These are phyloP conservation scores for Ochropacha duplaris DNA, from an alignment of 2,888 invertebrate genomes.

Conservation along the genomic window DNA sequence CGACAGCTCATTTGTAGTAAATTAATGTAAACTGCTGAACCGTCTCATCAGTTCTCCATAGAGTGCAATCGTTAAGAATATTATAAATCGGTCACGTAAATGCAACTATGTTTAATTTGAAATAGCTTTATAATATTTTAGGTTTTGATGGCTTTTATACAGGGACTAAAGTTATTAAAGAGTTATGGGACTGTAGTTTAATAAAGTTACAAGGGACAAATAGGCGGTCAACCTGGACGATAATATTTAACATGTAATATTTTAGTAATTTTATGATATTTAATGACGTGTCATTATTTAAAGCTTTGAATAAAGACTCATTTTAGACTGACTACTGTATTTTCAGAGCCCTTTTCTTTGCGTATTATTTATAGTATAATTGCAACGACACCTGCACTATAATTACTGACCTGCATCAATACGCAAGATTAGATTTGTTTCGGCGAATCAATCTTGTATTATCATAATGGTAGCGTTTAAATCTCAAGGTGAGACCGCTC, in stretches of 20 bases:
- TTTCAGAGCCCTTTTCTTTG: not conserved
- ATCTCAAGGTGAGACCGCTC: slow-evolving; percentile 40
- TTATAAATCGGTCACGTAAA: not conserved
- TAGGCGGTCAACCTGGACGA: no score
- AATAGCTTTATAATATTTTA: not conserved
- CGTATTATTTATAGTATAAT: not conserved
- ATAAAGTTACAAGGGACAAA: no score
- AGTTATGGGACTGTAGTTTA: no score
- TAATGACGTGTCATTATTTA: no score
- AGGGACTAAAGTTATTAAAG: no score
- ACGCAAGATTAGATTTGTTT: slow-evolving; percentile 35
- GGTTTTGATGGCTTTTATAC: no score
- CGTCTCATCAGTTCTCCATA: not conserved
- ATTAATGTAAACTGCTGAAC: slow-evolving; percentile 16
- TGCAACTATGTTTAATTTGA: not conserved
- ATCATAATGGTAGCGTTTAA: slow-evolving; percentile 27
- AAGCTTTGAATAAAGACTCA: no score
- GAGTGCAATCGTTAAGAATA: not conserved
- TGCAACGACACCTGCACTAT: not conserved
- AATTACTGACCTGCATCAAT: slow-evolving; percentile 25
- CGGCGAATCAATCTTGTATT: slow-evolving; percentile 36
- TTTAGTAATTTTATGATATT: no score
- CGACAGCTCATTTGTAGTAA: slow-evolving; percentile 36
- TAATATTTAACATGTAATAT: no score
- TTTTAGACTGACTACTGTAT: no score